Evolutionary conservation across 1,140 invertebrate genomes (phyloP).

Genomic region (Heliconius hermathena): DNA sequence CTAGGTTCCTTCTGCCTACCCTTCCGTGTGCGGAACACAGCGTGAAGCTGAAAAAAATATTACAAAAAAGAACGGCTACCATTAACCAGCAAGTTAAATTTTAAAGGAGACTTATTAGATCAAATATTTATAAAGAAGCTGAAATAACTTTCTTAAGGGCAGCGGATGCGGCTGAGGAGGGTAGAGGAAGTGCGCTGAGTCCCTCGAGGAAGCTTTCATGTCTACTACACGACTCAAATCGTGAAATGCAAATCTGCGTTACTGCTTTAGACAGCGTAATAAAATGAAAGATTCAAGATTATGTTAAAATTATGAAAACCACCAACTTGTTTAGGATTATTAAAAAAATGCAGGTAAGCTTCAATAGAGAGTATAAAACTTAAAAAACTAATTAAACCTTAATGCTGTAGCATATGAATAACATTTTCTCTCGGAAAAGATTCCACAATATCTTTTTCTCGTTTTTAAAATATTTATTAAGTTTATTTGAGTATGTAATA

Average conservation of each 20-base stretch:
- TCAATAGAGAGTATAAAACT: not conserved
- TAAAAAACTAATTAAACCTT: not conserved
- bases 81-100: too few species aligned
- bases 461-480: not conserved
- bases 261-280: conserved; percentile 18
- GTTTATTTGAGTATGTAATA: not conserved
- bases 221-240: conserved; percentile 23
- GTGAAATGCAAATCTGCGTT: conserved; percentile 30
- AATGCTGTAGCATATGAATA: conserved; percentile 2
- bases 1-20: too few species aligned
- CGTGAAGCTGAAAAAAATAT: too few species aligned
- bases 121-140: not conserved
- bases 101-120: too few species aligned
- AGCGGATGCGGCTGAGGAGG: not conserved
- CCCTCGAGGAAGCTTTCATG: conserved; percentile 19
- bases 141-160: not conserved
- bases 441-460: not conserved
- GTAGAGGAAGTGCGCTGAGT: not conserved
- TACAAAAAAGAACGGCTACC: too few species aligned
- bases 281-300: not conserved
- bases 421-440: not conserved
- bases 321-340: not conserved
- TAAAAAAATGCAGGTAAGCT: not conserved
- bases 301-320: not conserved
- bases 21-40: too few species aligned